Evolutionary conservation across 2,888 invertebrate genomes (phyloP), one percentile per base, ranked within the genome.

Genomic region (Drosophila subquinaria): DNA sequence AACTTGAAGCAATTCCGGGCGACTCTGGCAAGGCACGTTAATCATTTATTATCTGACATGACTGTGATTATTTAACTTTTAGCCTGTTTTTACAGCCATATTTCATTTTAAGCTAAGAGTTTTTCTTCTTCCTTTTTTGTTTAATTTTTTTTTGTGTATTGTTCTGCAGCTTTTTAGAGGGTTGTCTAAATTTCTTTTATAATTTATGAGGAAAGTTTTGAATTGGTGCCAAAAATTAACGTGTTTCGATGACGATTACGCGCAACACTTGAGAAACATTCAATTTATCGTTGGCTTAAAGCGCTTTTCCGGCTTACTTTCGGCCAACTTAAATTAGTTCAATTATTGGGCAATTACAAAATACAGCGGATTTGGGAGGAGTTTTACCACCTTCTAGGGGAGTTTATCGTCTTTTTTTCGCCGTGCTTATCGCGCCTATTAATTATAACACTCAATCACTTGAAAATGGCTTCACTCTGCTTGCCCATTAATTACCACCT

Each of bases 41-140:
- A 88, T 88, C 86, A 88, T 90, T 88, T 90, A 79, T 90, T 90
- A 87, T 88, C 88, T 81, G 90, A 88, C 88, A 78, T 78, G 86
- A 65, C 76, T 79, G 86, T 86, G 90, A 87, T 87, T 82, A 86
- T 86, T 89, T 88, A 84, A 88, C 84, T 86, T 81, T 79, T 81
- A 73, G 73, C 76, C 73, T 69, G 63, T 52, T 57, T 57, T 60
- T 51, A 48, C 59, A 40, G 70, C 61, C 77, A 89, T 89, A 76
- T 76, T 83, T 90, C 83, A 86, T 81, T 76, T 80, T 73, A 72
- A 59, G 59, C 61, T 63, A 13, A 6, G 64, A 66, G 64, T 76
- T 61, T 47, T 63, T 36, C 38, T 6, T 36, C 38, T 6, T n/a
- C 13, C 6, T 35, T 10, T 35, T 15, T 11, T 20, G 27, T 33